Evolutionary conservation across 2,113 vertebrate species (phyloP).

Genomic region (Scatophagus argus): DNA sequence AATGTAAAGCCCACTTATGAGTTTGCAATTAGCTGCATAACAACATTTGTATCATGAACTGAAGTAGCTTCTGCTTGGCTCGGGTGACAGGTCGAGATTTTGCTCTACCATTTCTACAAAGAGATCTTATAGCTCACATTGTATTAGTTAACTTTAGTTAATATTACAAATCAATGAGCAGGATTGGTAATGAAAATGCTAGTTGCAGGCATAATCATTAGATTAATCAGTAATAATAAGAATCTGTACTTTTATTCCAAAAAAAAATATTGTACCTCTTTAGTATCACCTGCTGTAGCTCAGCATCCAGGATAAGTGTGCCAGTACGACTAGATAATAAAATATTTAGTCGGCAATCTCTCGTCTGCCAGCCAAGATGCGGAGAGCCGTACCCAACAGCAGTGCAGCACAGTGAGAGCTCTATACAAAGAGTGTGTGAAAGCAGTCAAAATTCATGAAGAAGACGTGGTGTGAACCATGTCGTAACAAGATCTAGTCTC

Average conservation of each 20-base stretch:
- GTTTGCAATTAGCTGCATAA: slow-evolving; percentile 24
- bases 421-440: slow-evolving; percentile 11
- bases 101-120: not conserved
- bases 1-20: slow-evolving; percentile 16
- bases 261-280: no score
- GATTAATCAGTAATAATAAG: not conserved
- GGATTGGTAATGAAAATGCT: no score
- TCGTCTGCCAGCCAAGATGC: not conserved
- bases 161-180: not conserved
- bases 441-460: not conserved
- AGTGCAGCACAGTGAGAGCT: not conserved
- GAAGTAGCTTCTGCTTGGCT: no score
- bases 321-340: not conserved
- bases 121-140: not conserved
- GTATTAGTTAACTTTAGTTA: not conserved
- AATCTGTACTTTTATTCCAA: no score
- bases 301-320: no score
- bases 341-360: not conserved
- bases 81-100: no score
- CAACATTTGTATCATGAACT: not conserved
- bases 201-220: not conserved
- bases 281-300: not conserved
- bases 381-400: not conserved
- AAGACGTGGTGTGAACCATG: slow-evolving; percentile 25
- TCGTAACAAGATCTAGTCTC: slow-evolving; percentile 21